These are phyloP conservation scores for Yponomeuta plumbellus DNA, from an alignment of 2,888 invertebrate genomes.

Conservation along the genomic window DNA sequence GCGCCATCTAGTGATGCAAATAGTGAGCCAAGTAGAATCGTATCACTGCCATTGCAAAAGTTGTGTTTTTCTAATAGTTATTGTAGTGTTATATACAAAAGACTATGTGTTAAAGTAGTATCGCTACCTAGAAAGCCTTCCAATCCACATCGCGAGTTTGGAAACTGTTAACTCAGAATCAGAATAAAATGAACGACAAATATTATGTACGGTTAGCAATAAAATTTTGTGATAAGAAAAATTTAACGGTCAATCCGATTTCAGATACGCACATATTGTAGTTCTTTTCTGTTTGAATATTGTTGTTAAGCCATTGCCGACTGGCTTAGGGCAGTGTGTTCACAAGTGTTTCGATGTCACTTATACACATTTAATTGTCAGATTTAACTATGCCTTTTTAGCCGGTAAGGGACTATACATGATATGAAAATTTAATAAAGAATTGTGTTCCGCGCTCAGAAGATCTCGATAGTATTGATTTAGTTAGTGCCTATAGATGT, in stretches of 20 bases:
- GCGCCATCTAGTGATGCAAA: background rate
- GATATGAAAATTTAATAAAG: constrained; percentile 34
- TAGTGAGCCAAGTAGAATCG: background rate
- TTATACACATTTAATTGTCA: constrained; percentile 53
- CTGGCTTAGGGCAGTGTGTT: constrained; percentile 23
- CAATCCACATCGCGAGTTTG: background rate
- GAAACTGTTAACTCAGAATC: background rate
- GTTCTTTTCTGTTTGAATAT: background rate
- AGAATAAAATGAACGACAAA: constrained; percentile 1
- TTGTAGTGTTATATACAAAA: constrained; percentile 1
- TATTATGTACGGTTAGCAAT: constrained; percentile 60
- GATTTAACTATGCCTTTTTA: constrained; percentile 57
- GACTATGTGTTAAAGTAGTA: constrained; percentile 1
- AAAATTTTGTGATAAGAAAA: constrained; percentile 63
- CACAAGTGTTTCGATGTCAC: constrained; percentile 53
- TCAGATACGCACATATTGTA: constrained; percentile 46
- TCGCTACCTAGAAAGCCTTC: background rate
- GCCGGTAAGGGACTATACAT: constrained; percentile 55
- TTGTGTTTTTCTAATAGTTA: constrained; percentile 36
- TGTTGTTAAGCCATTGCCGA: background rate
- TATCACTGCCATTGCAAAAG: constrained; percentile 47
- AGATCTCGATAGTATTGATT: constrained; percentile 73
- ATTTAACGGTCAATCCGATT: constrained; percentile 38
- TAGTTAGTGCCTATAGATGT: constrained; percentile 68
- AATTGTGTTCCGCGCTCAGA: constrained; percentile 73